Evolutionary conservation across 2,113 vertebrate genomes (phyloP).

Genomic region (Corythoichthys intestinalis): DNA sequence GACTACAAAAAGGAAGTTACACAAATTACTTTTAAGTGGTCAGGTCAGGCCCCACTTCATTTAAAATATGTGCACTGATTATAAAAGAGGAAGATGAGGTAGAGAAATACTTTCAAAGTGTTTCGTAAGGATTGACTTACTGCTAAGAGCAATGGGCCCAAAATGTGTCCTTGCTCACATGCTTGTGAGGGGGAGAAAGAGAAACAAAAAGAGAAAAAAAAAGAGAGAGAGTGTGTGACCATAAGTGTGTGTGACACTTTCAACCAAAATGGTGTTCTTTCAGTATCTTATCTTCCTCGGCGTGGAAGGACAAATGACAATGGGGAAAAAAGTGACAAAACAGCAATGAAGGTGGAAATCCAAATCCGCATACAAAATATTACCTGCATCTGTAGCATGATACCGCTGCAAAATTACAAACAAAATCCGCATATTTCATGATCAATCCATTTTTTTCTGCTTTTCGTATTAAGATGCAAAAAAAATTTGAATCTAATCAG

Average conservation of each 20-base stretch:
- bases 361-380: background rate
- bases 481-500: background rate
- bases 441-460: background rate
- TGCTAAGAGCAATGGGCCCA: constrained; percentile 35
- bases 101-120: constrained; percentile 55
- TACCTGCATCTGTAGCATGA: background rate
- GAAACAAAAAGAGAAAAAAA: no score
- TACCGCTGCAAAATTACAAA: background rate
- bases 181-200: background rate
- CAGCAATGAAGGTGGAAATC: background rate
- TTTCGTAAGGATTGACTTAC: constrained; percentile 63
- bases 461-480: background rate
- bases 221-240: constrained; percentile 4
- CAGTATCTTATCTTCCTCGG: background rate
- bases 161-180: constrained; percentile 1
- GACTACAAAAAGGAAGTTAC: constrained; percentile 24
- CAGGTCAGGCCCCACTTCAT: constrained; percentile 15
- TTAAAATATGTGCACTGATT: constrained; percentile 31
- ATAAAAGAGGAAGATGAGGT: constrained; percentile 37
- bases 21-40: constrained; percentile 29
- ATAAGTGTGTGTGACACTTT: constrained; percentile 1
- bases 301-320: background rate
- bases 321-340: constrained; percentile 1
- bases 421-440: background rate
- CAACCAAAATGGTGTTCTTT: constrained; percentile 4